These are phyloP conservation scores for Paracyclopina nana DNA, from an alignment of 1,140 invertebrate genomes.

Conservation along the genomic window DNA sequence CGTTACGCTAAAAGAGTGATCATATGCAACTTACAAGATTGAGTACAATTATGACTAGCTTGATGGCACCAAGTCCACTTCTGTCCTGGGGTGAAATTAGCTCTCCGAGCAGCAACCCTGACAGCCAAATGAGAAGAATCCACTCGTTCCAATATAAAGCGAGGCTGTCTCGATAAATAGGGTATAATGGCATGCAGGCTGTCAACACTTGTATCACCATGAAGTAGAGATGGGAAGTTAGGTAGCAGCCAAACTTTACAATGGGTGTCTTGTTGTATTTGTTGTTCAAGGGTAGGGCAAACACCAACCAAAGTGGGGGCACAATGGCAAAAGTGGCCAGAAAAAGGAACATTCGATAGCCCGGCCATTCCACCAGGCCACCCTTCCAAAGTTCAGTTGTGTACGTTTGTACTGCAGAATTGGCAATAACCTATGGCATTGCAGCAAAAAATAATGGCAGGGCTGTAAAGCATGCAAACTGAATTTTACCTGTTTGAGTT, in stretches of 20 bases:
- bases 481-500: constrained; percentile 97
- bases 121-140: constrained; percentile 82
- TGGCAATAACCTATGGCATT: too few species aligned
- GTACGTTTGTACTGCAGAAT: constrained; percentile 30
- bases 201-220: constrained; percentile 37
- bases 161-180: constrained; percentile 23
- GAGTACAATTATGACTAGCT: constrained; percentile 58
- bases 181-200: constrained; percentile 5
- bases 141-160: constrained; percentile 74
- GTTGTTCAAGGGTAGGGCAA: constrained; percentile 83
- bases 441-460: too few species aligned
- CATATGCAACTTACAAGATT: too few species aligned
- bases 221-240: constrained; percentile 85
- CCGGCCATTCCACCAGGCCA: constrained; percentile 67
- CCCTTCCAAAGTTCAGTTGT: constrained; percentile 90
- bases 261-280: constrained; percentile 81
- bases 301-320: constrained; percentile 86
- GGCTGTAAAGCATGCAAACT: too few species aligned
- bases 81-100: constrained; percentile 90
- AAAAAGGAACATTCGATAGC: constrained; percentile 77
- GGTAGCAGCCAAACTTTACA: constrained; percentile 97
- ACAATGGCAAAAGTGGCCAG: constrained; percentile 76
- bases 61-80: constrained; percentile 64
- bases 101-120: constrained; percentile 82
- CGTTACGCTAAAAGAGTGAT: too few species aligned